These are phyloP conservation scores for Podarcis cretensis DNA, from an alignment of 2,113 vertebrate genomes.

Conservation along the genomic window DNA sequence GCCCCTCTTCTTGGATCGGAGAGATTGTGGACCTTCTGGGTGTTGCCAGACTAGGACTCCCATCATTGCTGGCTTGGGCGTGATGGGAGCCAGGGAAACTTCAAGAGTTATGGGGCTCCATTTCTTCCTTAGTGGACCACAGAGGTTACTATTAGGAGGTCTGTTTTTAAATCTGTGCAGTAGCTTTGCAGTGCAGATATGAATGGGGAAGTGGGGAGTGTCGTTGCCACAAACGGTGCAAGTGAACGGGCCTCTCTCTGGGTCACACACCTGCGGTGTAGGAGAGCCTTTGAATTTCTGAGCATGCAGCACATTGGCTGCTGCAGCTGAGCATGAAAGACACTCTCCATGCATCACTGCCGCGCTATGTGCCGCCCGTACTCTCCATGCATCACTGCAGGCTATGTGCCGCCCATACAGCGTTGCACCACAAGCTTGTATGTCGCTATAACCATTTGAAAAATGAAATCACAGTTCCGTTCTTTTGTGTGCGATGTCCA, in stretches of 20 bases:
- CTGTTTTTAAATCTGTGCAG: neutral
- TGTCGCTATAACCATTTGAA: neutral
- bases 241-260: neutral
- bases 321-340: neutral
- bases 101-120: neutral
- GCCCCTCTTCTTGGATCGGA: neutral
- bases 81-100: neutral
- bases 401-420: neutral
- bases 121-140: neutral
- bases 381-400: neutral
- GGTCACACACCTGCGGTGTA: neutral
- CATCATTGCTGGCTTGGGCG: neutral
- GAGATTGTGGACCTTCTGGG: neutral
- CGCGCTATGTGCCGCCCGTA: neutral
- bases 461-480: neutral
- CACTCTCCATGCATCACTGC: neutral
- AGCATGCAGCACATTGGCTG: too few relatives aligned
- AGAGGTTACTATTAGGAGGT: neutral
- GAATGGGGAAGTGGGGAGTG: neutral
- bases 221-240: neutral
- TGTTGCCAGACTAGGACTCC: neutral
- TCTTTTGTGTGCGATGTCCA: neutral
- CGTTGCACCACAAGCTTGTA: rapidly evolving
- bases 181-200: neutral
- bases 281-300: neutral